Evolutionary conservation across 2,113 vertebrate species (phyloP).

Genomic region (cat (Felis catus)): F.catus_Fca126_mat1.0 CM031428.1:30810001-30810500

Average conservation of each 20-base stretch:
- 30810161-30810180: conserved; percentile 3
- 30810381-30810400: no score
- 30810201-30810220: conserved; percentile 8
- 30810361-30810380: not conserved
- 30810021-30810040: not conserved
- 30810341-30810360: conserved; percentile 24
- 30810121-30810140: not conserved
- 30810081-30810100: not conserved
- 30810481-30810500: no score
- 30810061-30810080: not conserved
- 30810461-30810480: no score
- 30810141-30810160: not conserved
- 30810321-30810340: not conserved
- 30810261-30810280: conserved; percentile 11
- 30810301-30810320: not conserved
- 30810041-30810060: not conserved
- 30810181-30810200: not conserved
- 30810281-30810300: conserved; percentile 19
- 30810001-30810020: not conserved
- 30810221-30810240: not conserved
- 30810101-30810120: not conserved
- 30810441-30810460: no score
- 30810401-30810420: no score
- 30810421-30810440: no score
- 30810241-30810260: not conserved